These are phyloP conservation scores for Bucco capensis DNA, from an alignment of 2,113 vertebrate species.

Conservation along the genomic window DNA sequence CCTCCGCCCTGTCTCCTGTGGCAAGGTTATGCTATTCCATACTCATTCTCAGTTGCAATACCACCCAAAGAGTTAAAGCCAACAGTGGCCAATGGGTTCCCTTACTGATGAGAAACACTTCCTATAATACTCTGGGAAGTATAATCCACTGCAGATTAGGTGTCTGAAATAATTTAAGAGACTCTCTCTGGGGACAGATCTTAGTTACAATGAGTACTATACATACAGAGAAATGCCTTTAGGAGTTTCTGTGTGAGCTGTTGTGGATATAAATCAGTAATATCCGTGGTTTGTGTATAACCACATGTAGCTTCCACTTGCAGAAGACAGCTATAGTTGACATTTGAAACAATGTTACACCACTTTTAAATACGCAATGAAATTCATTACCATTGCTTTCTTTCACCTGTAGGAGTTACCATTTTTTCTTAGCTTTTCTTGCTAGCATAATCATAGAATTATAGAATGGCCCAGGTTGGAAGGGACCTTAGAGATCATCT, in stretches of 20 bases:
- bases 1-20: background rate
- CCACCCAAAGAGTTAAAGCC: background rate
- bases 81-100: rapidly evolving
- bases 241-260: background rate
- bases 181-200: background rate
- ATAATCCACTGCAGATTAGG: background rate
- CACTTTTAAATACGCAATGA: background rate
- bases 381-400: background rate
- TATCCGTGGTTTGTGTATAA: background rate
- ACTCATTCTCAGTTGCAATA: background rate
- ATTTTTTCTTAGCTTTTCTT: background rate
- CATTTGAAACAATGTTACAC: background rate
- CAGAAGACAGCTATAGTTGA: background rate
- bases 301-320: background rate
- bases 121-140: background rate
- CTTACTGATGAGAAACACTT: background rate
- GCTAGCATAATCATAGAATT: background rate
- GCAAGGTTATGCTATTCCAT: background rate
- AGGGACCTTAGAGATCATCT: no score
- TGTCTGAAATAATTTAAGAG: background rate
- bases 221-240: background rate
- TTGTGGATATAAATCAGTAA: background rate
- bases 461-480: no score
- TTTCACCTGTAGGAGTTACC: background rate
- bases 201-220: background rate